Base-by-base conservation (phyloP, 2,113 vertebrate genomes). In the Triplophysa tibetana region DNA sequence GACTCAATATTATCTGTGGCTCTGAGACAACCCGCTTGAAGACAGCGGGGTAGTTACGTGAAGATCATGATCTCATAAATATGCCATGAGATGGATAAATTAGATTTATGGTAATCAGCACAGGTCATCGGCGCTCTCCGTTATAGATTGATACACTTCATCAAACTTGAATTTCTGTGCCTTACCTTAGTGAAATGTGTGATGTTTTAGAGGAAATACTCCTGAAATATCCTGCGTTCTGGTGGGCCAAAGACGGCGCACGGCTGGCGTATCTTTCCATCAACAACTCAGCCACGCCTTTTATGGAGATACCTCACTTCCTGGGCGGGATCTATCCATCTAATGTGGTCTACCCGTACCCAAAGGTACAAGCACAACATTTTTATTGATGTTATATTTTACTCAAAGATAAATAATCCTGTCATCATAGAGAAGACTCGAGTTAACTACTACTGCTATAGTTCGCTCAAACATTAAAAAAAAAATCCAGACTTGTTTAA, bases 241-340 rank as follows among this genome's bases (percentile, higher is more conserved):
- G 94, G 94, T 95, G 94, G 93, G 94, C 94, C 0, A 65, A 85
- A 79, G 94, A 95, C 9, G 93, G 94, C 0, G 88, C 91, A 0
- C 89, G 93, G 0, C 87, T 95, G 56, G 93, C 93, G 0, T 95
- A 94, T 84, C 88, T 94, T 64, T 88, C 87, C 69, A 92, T 95
- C 85, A 94, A 95, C 89, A 93, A 94, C 87, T 90, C 94, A n/a
- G 90, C 88, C 62, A 94, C 94, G 26, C 93, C 94, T 48, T 82
- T 90, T 66, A 94, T 94, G 94, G 94, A 95, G 82, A 91, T 95
- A 72, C 92, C 92, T 26, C 91, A 92, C 77, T 95, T 94, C 84
- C 78, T 94, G 58, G 93, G 93, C 2, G 89, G 92, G 52, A 85
- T 91, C 58, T 95, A 95, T 81, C 94, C 94, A 9, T 86, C 91